These are phyloP conservation scores for Leptocoma aspasia DNA, from an alignment of 2,113 vertebrate genomes.

Conservation along the genomic window DNA sequence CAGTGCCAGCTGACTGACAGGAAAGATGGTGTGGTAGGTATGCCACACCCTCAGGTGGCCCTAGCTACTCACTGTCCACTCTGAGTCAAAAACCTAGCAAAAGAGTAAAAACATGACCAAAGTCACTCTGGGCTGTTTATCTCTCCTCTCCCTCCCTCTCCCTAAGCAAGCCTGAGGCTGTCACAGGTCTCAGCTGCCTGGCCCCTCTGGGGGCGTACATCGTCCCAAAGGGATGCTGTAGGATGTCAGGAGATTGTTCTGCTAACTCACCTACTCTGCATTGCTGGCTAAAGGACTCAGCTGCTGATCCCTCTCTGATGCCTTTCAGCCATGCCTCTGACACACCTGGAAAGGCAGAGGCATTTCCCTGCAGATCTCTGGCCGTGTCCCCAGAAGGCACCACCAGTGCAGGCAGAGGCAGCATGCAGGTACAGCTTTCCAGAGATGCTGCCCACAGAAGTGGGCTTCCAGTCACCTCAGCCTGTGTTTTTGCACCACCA, in stretches of 20 bases:
- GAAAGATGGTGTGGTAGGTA: rapidly evolving
- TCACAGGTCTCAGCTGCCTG: background rate
- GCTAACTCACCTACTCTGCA: background rate
- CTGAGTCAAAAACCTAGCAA: background rate
- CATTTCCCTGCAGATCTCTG: rapidly evolving
- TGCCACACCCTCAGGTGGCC: background rate
- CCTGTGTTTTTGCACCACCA: background rate
- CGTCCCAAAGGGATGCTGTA: background rate
- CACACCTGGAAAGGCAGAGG: background rate
- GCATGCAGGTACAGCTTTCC: rapidly evolving
- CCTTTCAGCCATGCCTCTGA: rapidly evolving
- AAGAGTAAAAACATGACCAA: rapidly evolving
- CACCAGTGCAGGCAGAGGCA: rapidly evolving
- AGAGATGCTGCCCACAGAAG: background rate
- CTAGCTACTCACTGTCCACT: background rate
- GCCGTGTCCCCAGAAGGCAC: background rate
- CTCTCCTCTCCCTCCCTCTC: background rate
- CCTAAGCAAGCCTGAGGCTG: background rate
- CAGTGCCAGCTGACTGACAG: background rate
- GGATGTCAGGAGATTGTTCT: background rate
- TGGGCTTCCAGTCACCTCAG: background rate
- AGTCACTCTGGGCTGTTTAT: background rate
- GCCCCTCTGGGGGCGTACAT: background rate
- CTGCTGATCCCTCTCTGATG: background rate
- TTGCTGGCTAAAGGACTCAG: background rate